Evolutionary conservation across 2,797 vertebrate species (phyloP).

Genomic region (Prionace glauca): DNA sequence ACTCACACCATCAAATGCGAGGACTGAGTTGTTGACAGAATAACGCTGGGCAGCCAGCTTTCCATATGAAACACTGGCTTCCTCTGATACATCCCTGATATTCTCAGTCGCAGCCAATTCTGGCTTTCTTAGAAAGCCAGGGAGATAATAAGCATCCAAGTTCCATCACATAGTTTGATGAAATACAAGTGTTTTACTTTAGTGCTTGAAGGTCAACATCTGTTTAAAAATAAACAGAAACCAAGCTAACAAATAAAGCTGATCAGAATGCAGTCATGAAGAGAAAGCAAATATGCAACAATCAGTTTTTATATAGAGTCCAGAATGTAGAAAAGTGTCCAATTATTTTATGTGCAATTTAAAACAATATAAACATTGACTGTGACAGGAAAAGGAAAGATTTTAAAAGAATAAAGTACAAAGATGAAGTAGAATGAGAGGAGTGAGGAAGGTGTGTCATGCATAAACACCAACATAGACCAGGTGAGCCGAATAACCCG

Average conservation of each 20-base stretch:
- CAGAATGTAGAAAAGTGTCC: too few species aligned
- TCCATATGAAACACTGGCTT: conserved; percentile 69
- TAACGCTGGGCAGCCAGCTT: conserved; percentile 66
- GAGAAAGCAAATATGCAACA: background rate
- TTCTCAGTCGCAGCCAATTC: conserved; percentile 69
- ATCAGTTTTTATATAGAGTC: background rate
- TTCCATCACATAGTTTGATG: conserved; percentile 75
- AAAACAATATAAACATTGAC: background rate
- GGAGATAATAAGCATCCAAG: conserved; percentile 75
- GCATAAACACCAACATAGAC: too few species aligned
- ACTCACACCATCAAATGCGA: conserved; percentile 66
- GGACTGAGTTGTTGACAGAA: conserved; percentile 72
- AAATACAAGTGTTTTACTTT: conserved; percentile 69
- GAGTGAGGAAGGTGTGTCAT: too few species aligned
- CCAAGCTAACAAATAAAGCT: background rate
- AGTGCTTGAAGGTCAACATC: background rate
- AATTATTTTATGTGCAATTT: too few species aligned
- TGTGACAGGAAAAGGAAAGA: background rate
- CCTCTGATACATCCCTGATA: conserved; percentile 67
- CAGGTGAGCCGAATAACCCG: background rate
- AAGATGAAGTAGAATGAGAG: background rate
- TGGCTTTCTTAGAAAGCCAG: conserved; percentile 70
- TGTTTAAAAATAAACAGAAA: conserved; percentile 6
- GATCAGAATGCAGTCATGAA: background rate
- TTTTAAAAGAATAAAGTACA: background rate